Base-by-base conservation (phyloP, 2,888 invertebrate species). In the Tetropium fuscum region DNA sequence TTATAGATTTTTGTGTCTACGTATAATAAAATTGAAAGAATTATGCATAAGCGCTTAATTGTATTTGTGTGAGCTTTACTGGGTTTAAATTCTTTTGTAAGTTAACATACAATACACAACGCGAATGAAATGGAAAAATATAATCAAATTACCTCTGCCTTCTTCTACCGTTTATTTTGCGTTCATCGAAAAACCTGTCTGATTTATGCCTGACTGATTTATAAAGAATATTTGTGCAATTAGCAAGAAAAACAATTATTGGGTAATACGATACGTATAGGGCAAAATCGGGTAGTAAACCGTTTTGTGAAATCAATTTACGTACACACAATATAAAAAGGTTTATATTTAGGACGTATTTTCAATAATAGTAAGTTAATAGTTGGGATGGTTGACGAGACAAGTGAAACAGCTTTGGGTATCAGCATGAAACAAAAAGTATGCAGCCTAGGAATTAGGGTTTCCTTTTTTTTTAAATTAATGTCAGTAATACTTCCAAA, bases 31-130 rank as follows among this genome's bases (percentile, higher is more conserved):
- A 74, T 75, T 67, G 68, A 47, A 67, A 68, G 72, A 76, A 75
- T 75, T 75, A 73, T 75, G 73, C 69, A 76, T 74, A 72, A 71
- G 68, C 64, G 64, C 70, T 70, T 77, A 77, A 77, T 78, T 77
- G 74, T 73, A 72, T 74, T 76, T 64, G 66, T 66, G 63, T 54
- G 60, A 59, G 62, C 62, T 60, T 60, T 51, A 51, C 51, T 18
- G 51, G 38, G 40, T 34, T 63, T 51, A 53, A 60, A 60, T 64
- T 58, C 55, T 55, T 64, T 64, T 60, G 60, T 64, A 47, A 58
- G 47, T 40, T 20, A 44, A 25, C 40, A 25, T 25, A 40, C 51
- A 40, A 51, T 40, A 51, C 40, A 38, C 51, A 58, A 60, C 40
- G 43, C 55, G 47, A 55, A 55, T 55, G 55, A 55, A 55, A 55